These are phyloP conservation scores for Auanema freiburgensis DNA, from an alignment of 2,888 invertebrate genomes.

Conservation along the genomic window DNA sequence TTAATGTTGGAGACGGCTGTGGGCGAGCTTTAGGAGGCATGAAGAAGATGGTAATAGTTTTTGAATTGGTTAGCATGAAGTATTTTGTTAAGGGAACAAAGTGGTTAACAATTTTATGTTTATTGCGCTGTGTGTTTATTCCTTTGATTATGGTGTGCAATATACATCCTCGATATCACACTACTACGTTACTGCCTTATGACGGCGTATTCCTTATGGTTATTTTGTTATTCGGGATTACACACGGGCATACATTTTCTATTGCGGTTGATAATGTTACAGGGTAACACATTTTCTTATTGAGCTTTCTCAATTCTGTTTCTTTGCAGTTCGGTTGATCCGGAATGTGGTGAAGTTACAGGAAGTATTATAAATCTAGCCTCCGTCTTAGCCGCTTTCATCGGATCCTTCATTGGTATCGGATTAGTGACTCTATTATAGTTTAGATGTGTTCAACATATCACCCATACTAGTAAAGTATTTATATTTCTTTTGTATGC, in stretches of 20 bases:
- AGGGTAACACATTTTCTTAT: conserved; percentile 18
- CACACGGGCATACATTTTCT: conserved; percentile 42
- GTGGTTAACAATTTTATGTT: conserved; percentile 16
- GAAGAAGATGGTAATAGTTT: conserved; percentile 25
- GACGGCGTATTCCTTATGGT: conserved; percentile 45
- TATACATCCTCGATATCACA: conserved; percentile 36
- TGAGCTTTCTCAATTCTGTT: neutral
- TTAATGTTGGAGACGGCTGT: conserved; percentile 39
- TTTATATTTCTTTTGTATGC: neutral
- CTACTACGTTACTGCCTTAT: conserved; percentile 33
- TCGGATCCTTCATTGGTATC: conserved; percentile 31
- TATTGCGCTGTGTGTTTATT: conserved; percentile 26
- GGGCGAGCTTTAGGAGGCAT: conserved; percentile 33
- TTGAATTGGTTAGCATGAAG: neutral
- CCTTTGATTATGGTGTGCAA: conserved; percentile 43
- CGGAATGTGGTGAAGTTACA: conserved; percentile 17
- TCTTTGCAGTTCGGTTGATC: conserved; percentile 4
- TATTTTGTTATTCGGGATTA: conserved; percentile 35
- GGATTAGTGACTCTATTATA: conserved; percentile 15
- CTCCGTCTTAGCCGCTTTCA: conserved; percentile 29
- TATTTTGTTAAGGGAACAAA: neutral
- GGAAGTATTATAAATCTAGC: conserved; percentile 30
- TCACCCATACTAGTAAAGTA: neutral
- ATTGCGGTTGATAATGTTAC: conserved; percentile 33
- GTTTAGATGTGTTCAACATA: neutral